Base-by-base conservation (phyloP, 2,797 vertebrate species). In the Petrocephalus schoutedeni region DNA sequence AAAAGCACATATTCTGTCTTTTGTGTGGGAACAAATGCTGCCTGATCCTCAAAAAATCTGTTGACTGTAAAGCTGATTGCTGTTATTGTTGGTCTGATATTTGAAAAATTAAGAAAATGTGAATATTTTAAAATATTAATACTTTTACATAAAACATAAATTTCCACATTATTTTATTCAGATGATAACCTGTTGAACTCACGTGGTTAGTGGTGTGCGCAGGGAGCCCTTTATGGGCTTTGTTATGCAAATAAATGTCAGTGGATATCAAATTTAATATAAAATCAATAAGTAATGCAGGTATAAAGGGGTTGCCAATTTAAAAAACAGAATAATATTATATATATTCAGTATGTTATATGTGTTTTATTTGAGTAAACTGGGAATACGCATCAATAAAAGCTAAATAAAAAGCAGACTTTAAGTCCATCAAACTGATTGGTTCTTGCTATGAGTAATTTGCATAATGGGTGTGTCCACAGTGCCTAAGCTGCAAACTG, bases 381-480 rank as follows among this genome's bases (percentile, higher is more conserved):
- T 36, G 4, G 32, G 28, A 36, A 36, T 71, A 71, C 12, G n/a
- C 45, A 83, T 83, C n/a, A 54, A 54, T 83, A 23, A 53, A 54
- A 83, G 10, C 12, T n/a, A 45, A 83, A 83, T 23, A 23, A 28
- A 21, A 54, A 51, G 80, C n/a, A 28, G 45, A 93, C 92, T 92
- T 89, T 90, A 88, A 89, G 82, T 89, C 87, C 80, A 90, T 87
- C 86, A 61, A 90, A 91, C 91, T 92, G 90, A 95, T 95, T 96
- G 95, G 96, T 90, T 91, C 85, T 74, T 36, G 89, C 4, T 1
- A 3, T 87, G 88, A 58, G 36, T 91, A 87, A 95, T 96, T 95
- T 94, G 92, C 95, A 96, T 96, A 89, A 93, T 92, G 94, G 96
- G 96, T 92, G 96, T 95, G 95, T 91, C 94, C 91, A 92, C 82